These are phyloP conservation scores for Ophion costatus DNA, from an alignment of 2,888 invertebrate genomes.

Conservation along the genomic window DNA sequence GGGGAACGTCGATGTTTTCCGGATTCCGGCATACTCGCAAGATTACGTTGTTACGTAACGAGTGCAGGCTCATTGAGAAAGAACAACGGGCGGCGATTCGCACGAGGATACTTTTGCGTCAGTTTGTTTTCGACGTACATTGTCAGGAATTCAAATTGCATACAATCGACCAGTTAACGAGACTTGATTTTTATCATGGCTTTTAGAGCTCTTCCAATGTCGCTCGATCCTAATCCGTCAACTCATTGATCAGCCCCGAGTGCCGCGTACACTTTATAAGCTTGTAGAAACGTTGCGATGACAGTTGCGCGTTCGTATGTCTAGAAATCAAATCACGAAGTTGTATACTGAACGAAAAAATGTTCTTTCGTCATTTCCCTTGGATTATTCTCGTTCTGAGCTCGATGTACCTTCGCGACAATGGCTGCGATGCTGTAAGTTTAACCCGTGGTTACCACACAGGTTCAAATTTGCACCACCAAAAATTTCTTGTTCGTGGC, in stretches of 20 bases:
- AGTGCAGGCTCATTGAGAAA: conserved; percentile 14
- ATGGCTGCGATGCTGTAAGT: conserved; percentile 38
- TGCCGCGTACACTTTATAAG: conserved; percentile 38
- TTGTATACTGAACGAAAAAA: conserved; percentile 17
- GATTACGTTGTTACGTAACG: conserved; percentile 6
- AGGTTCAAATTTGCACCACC: too few relatives aligned
- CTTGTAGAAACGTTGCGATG: not conserved
- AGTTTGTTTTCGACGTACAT: not conserved
- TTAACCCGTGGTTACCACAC: not conserved
- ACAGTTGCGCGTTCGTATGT: not conserved
- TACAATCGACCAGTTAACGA: conserved; percentile 40
- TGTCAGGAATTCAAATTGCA: conserved; percentile 42
- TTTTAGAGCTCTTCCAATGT: conserved; percentile 20
- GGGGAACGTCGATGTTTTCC: not conserved
- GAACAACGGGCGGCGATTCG: not conserved
- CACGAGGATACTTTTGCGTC: not conserved
- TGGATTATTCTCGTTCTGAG: conserved; percentile 17
- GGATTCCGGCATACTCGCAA: not conserved
- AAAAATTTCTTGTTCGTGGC: too few relatives aligned
- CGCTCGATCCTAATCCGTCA: conserved; percentile 9
- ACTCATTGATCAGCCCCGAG: not conserved
- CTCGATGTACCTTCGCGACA: conserved; percentile 1
- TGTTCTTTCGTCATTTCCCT: conserved; percentile 24
- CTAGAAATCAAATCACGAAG: not conserved
- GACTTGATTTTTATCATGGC: conserved; percentile 3